Evolutionary conservation across 2,113 vertebrate genomes (phyloP).

Genomic region (Hymenochirus boettgeri): DNA sequence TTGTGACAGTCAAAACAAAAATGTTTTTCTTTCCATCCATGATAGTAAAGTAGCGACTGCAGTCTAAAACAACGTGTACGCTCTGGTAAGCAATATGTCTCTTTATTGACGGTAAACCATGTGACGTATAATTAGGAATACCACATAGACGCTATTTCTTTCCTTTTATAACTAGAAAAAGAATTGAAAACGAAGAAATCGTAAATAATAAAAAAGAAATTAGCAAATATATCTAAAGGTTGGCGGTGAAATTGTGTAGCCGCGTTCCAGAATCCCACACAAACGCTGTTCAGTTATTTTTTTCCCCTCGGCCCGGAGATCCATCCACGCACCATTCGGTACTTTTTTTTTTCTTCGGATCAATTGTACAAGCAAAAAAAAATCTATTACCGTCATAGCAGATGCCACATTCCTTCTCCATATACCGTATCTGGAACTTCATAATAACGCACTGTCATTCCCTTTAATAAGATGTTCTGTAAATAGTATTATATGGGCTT

Average conservation of each 20-base stretch:
- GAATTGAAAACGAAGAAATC: background rate
- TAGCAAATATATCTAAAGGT: conserved; percentile 19
- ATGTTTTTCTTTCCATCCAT: too few species aligned
- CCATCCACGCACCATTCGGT: conserved; percentile 41
- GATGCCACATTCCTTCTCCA: conserved; percentile 35
- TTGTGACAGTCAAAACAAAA: too few species aligned
- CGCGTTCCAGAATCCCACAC: conserved; percentile 35
- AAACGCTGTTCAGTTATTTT: conserved; percentile 42
- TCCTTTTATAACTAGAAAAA: background rate
- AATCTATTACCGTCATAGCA: conserved; percentile 26
- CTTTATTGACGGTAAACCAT: too few species aligned
- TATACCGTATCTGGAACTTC: conserved; percentile 33
- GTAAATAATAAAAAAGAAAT: conserved; percentile 12
- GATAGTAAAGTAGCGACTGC: too few species aligned
- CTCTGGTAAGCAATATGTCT: too few species aligned
- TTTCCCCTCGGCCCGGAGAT: conserved; percentile 36
- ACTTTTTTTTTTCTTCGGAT: conserved; percentile 30
- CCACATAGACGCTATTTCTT: too few species aligned
- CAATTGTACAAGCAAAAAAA: conserved; percentile 21
- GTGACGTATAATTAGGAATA: too few species aligned
- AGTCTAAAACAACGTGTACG: too few species aligned
- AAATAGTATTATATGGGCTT: conserved; percentile 37
- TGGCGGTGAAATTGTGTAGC: conserved; percentile 31
- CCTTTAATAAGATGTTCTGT: conserved; percentile 36
- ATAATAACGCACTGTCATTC: conserved; percentile 31